Percentiles rank a stretch among this genome's conserved stretches.
phyloP scores from a whole-genome alignment of 2,113 vertebrate genomes.

The Sphaerodactylus townsendi region DNA sequence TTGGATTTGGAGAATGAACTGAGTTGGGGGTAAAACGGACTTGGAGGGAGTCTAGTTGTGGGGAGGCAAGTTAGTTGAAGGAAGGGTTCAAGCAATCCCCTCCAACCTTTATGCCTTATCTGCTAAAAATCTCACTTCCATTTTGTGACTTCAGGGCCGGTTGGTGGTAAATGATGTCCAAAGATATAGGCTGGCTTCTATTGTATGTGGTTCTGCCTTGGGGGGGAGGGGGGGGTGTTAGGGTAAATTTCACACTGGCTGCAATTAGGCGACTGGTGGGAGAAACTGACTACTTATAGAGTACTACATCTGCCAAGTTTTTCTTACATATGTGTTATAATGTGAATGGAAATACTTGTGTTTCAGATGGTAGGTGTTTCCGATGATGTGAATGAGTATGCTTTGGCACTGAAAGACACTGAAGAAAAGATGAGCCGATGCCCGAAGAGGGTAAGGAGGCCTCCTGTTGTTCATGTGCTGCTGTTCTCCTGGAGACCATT shows the following conservation, averaged over 20 bases:
- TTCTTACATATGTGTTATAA: not conserved
- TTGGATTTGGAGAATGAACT: too few relatives aligned
- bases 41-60: not conserved
- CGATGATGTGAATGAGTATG: constrained; percentile 95
- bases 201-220: not conserved
- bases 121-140: not conserved
- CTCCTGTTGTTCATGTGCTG: not conserved
- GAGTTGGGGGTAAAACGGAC: not conserved
- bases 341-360: not conserved
- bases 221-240: too few relatives aligned
- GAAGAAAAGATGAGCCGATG: constrained; percentile 95
- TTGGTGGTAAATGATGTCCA: not conserved
- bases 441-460: constrained; percentile 80
- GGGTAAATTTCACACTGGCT: not conserved
- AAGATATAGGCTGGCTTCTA: not conserved
- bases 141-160: not conserved
- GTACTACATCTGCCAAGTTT: not conserved
- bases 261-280: not conserved
- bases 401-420: constrained; percentile 92
- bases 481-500: not conserved
- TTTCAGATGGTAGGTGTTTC: constrained; percentile 97
- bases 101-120: not conserved
- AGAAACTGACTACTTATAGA: not conserved
- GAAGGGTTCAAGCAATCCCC: not conserved
- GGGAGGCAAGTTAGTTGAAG: not conserved